These are phyloP conservation scores for Megalops cyprinoides DNA, from an alignment of 2,797 vertebrate species.

Conservation along the genomic window DNA sequence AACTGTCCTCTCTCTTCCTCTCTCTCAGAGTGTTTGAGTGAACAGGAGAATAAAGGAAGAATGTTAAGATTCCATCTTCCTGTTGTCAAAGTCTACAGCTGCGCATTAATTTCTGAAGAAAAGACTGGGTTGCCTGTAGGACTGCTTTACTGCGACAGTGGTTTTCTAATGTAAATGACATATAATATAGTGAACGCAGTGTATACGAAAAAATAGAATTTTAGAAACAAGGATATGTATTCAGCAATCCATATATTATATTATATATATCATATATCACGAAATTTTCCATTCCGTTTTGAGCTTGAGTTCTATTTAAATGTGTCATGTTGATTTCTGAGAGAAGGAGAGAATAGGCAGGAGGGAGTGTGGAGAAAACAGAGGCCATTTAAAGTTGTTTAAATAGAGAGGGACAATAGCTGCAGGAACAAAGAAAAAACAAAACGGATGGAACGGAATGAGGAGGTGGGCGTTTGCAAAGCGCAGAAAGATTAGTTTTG, in stretches of 20 bases:
- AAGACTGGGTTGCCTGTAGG: no score
- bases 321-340: background rate
- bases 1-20: background rate
- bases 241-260: background rate
- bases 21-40: background rate
- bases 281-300: background rate
- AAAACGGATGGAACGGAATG: no score
- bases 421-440: conserved; percentile 1
- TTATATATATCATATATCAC: background rate
- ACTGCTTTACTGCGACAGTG: no score
- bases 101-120: background rate
- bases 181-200: background rate
- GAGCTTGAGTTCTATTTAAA: background rate
- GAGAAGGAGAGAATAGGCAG: background rate
- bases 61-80: background rate
- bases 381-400: no score
- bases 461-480: no score
- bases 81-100: background rate
- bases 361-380: no score
- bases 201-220: background rate
- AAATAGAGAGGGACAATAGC: background rate
- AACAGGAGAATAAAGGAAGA: background rate
- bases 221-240: background rate
- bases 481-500: conserved; percentile 28
- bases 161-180: no score